Evolutionary conservation across 1,140 invertebrate genomes (phyloP).

Genomic region (Drosophila pachea): DNA sequence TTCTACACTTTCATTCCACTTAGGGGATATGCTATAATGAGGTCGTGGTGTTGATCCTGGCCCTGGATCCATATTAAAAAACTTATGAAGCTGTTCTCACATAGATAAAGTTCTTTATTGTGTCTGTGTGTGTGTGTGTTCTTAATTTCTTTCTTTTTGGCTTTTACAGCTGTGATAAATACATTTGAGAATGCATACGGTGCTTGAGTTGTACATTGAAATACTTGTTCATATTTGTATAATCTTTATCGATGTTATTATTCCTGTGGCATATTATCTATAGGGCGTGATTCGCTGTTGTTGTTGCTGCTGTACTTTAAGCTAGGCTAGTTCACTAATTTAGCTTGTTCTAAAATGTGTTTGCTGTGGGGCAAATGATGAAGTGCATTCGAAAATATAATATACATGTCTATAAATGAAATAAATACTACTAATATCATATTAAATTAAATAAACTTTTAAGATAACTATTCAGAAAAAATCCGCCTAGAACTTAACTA

Average conservation of each 20-base stretch:
- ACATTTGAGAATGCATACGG: constrained; percentile 37
- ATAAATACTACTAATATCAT: not conserved
- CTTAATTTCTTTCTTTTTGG: not conserved
- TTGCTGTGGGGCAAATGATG: constrained; percentile 18
- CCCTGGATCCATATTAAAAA: not conserved
- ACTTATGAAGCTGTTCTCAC: not conserved
- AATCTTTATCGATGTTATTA: constrained; percentile 9
- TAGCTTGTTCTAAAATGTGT: constrained; percentile 3
- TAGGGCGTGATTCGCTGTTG: constrained; percentile 21
- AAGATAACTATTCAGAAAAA: constrained; percentile 10
- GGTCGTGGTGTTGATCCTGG: no score
- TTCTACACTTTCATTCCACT: no score
- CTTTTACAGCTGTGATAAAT: constrained; percentile 56
- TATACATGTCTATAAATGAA: constrained; percentile 16
- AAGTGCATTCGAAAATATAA: constrained; percentile 15
- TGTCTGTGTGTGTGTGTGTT: constrained; percentile 3
- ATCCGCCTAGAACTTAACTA: constrained; percentile 47
- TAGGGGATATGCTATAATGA: no score
- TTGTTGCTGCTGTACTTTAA: constrained; percentile 10
- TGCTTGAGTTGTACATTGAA: constrained; percentile 46
- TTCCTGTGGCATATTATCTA: constrained; percentile 7
- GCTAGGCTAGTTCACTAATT: constrained; percentile 24
- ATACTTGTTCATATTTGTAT: constrained; percentile 31
- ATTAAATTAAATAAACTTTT: constrained; percentile 7
- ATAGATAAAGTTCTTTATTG: constrained; percentile 60